phyloP scores from a whole-genome alignment of 2,797 vertebrate genomes.

The Hephaestus fuliginosus region DNA sequence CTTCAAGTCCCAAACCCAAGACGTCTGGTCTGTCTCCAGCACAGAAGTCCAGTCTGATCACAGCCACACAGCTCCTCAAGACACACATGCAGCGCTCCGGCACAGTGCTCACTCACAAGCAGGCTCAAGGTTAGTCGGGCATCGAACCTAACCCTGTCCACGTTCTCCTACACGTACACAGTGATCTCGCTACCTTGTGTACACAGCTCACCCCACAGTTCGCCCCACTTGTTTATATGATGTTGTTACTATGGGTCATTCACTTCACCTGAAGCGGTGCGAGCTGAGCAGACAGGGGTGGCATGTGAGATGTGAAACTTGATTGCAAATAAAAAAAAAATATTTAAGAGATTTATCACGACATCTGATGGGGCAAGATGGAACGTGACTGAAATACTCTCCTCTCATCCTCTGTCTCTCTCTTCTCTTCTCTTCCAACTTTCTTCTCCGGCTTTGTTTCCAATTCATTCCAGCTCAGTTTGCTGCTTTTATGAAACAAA shows the following conservation, averaged over 20 bases:
- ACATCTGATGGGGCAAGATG: constrained; percentile 66
- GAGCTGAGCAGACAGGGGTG: constrained; percentile 10
- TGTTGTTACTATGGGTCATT: constrained; percentile 50
- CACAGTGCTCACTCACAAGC: constrained; percentile 91
- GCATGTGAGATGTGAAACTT: constrained; percentile 32
- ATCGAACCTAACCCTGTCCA: neutral
- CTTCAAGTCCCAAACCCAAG: constrained; percentile 96
- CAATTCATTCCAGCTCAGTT: constrained; percentile 97
- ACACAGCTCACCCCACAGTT: constrained; percentile 39
- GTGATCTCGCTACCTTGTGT: constrained; percentile 14
- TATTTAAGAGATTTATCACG: constrained; percentile 40
- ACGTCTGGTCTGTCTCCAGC: constrained; percentile 88
- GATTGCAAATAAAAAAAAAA: constrained; percentile 14
- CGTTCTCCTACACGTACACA: neutral
- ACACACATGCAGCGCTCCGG: constrained; percentile 93
- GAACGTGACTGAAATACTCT: constrained; percentile 80
- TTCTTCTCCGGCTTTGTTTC: constrained; percentile 81
- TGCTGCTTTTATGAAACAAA: constrained; percentile 99
- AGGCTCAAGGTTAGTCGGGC: constrained; percentile 91
- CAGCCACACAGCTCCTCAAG: constrained; percentile 92
- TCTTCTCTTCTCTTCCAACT: constrained; percentile 77
- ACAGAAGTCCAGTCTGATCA: constrained; percentile 92
- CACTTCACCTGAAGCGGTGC: constrained; percentile 20
- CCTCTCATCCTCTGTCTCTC: constrained; percentile 77
- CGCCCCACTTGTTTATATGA: constrained; percentile 42